Evolutionary conservation across 1,140 invertebrate species (phyloP), one percentile per base, ranked within the genome.

Genomic region (Zaprionus nigranus): DNA sequence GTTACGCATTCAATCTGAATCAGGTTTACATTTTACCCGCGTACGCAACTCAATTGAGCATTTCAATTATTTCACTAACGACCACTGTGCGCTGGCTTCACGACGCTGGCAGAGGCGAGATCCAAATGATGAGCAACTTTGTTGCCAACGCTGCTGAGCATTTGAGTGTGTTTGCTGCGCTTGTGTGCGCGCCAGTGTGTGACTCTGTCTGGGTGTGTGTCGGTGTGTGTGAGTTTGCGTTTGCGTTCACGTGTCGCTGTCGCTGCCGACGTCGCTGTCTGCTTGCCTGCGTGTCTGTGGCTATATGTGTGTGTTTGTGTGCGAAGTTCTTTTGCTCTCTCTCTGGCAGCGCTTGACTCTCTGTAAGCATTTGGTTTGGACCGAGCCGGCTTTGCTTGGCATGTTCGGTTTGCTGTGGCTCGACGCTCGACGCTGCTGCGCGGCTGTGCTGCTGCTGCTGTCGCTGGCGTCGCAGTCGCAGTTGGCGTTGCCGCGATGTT

Each of bases 81-180:
- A 36, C 61, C 73, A 75, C 67, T 75, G 67, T 75, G 56, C 73
- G 43, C 40, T n/a, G 59, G 65, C 70, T 65, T 46, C 67, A 11
- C 17, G 4, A 13, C 73, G 72, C 36, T 22, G 22, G 15, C 60
- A 24, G 43, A 11, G 26, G 30, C 77, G 83, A 84, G 82, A 87
- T 87, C 83, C 80, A 75, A 82, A 82, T 82, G 82, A 85, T 85
- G 82, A 85, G 72, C 76, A 79, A 79, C 76, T 62, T 78, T 78
- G 66, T 70, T 63, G 71, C 63, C 57, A 63, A 53, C 69, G 46
- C 58, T 17, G 30, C 40, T 74, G 65, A 75, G 79, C 60, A 78
- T 84, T 85, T 86, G 79, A 81, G 77, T 78, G 69, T 77, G 78
- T 77, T 79, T 79, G 78, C 68, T 65, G 66, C 51, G 73, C 57